Evolutionary conservation across 2,888 invertebrate species (phyloP).

Genomic region (Scaptomyza cyrtandrae): DNA sequence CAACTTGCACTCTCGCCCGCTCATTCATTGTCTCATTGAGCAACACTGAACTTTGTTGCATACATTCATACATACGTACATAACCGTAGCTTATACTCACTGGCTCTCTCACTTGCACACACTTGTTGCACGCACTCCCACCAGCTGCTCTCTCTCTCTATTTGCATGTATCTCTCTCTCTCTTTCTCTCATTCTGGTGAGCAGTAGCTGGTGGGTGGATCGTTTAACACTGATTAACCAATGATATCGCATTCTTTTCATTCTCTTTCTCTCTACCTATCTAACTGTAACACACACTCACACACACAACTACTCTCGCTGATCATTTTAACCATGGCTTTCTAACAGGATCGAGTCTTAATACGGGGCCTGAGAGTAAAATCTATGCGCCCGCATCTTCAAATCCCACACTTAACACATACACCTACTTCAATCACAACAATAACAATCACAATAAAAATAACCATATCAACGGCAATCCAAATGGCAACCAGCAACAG

Average conservation of each 20-base stretch:
- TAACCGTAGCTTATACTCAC: conserved; percentile 2
- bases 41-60: conserved; percentile 9
- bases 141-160: conserved; percentile 2
- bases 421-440: conserved; percentile 69
- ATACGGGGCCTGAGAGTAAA: conserved; percentile 83
- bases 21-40: conserved; percentile 44
- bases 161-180: not conserved
- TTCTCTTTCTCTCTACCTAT: conserved; percentile 28
- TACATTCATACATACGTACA: conserved; percentile 24
- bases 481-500: conserved; percentile 19
- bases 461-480: conserved; percentile 41
- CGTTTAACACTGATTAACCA: conserved; percentile 29
- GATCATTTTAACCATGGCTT: conserved; percentile 17
- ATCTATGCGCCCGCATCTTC: conserved; percentile 79
- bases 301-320: conserved; percentile 15
- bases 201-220: conserved; percentile 9
- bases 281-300: conserved; percentile 6
- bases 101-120: conserved; percentile 10
- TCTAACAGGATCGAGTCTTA: conserved; percentile 83
- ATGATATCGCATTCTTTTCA: conserved; percentile 29
- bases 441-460: conserved; percentile 50
- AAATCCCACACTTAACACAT: conserved; percentile 83
- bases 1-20: conserved; percentile 22
- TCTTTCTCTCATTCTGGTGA: conserved; percentile 21
- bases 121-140: conserved; percentile 5